These are phyloP conservation scores for Crotalus helleri DNA, from an alignment of 2,113 vertebrate species.

Conservation along the genomic window DNA sequence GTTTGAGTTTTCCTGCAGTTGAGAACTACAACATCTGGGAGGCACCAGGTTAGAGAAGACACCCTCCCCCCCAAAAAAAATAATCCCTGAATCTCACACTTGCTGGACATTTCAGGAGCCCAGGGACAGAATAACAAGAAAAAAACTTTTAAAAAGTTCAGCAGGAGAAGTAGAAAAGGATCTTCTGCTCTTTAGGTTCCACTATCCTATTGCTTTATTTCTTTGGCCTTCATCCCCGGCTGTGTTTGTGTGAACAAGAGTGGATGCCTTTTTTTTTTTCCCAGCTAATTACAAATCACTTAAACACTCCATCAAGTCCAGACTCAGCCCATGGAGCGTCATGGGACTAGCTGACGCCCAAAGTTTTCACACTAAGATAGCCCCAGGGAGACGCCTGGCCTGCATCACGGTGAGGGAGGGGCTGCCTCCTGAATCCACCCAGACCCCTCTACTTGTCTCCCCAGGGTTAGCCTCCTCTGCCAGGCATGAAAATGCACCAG, in stretches of 20 bases:
- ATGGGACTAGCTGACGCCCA: constrained; percentile 61
- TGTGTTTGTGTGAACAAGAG: not conserved
- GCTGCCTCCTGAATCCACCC: rapidly evolving
- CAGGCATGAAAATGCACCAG: not conserved
- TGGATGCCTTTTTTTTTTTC: not conserved
- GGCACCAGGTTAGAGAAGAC: not conserved
- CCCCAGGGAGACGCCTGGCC: constrained; percentile 28
- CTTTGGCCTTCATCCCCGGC: not conserved
- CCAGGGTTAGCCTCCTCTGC: not conserved
- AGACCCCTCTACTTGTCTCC: not conserved
- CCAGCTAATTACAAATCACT: constrained; percentile 26
- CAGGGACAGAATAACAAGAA: not conserved
- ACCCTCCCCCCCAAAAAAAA: not conserved
- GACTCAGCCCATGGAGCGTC: constrained; percentile 35
- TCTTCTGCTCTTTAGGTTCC: not conserved
- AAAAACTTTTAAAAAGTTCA: not conserved
- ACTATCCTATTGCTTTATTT: not conserved
- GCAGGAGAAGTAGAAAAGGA: not conserved
- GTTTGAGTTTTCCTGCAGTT: not conserved
- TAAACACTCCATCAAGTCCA: constrained; percentile 50
- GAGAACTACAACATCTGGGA: not conserved
- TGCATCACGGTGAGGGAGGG: constrained; percentile 23
- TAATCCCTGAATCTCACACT: no score
- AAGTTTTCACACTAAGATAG: constrained; percentile 18
- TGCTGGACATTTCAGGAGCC: not conserved